Evolutionary conservation across 2,888 invertebrate genomes (phyloP).

Genomic region (Allolobophora icterica): DNA sequence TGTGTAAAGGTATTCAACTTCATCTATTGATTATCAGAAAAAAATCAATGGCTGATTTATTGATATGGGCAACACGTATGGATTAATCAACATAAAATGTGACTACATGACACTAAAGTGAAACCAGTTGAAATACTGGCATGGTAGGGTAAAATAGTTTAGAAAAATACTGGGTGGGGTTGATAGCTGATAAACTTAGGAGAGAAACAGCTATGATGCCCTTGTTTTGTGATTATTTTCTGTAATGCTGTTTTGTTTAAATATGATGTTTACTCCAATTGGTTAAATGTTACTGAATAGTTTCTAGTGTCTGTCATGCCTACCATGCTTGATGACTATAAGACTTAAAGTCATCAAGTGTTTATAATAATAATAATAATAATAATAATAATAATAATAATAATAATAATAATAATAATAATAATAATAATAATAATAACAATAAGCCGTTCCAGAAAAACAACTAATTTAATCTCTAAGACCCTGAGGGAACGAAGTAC

Average conservation of each 20-base stretch:
- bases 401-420: too few species aligned
- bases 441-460: too few species aligned
- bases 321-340: neutral
- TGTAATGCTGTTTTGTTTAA: neutral
- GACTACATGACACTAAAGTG: neutral
- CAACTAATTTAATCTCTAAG: too few species aligned
- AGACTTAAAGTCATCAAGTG: too few species aligned
- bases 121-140: neutral
- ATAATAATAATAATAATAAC: too few species aligned
- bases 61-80: neutral
- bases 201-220: neutral
- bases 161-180: neutral
- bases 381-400: too few species aligned
- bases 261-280: neutral
- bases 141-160: neutral
- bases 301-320: neutral
- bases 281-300: neutral
- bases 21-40: neutral
- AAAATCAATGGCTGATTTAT: neutral
- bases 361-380: too few species aligned
- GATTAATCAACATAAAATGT: too few species aligned
- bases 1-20: neutral
- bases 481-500: too few species aligned
- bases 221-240: neutral
- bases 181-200: neutral